These are phyloP conservation scores for Micrastur ruficollis DNA, from an alignment of 2,797 vertebrate genomes.

Conservation along the genomic window DNA sequence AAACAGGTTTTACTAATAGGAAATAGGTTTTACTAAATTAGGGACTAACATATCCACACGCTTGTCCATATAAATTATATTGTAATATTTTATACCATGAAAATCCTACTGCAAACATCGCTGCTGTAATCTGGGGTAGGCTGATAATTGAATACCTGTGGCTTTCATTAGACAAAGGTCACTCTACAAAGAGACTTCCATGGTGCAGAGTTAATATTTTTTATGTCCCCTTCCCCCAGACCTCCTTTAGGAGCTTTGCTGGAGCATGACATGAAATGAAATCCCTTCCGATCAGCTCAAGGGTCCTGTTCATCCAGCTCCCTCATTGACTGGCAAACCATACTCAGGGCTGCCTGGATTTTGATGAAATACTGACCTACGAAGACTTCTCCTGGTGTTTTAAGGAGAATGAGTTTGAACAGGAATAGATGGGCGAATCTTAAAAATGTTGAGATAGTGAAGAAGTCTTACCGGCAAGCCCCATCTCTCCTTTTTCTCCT, in stretches of 20 bases:
- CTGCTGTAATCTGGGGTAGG: neutral
- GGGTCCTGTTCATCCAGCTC: neutral
- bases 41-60: neutral
- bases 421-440: neutral
- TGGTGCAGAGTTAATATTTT: neutral
- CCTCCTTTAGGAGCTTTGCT: neutral
- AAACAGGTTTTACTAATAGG: neutral
- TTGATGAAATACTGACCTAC: neutral
- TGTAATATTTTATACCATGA: neutral
- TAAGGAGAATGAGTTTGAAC: neutral
- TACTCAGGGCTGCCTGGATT: neutral
- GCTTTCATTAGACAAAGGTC: neutral
- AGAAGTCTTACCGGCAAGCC: conserved; percentile 24
- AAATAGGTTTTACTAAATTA: neutral
- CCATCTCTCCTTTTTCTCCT: conserved; percentile 42
- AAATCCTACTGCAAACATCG: conserved; percentile 20
- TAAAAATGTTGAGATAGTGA: neutral
- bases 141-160: neutral
- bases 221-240: neutral
- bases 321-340: neutral
- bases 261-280: neutral
- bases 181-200: neutral
- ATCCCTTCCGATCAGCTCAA: neutral
- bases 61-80: neutral
- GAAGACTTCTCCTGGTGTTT: neutral